phyloP scores from a whole-genome alignment of 2,797 vertebrate genomes.

The Aphelocoma californica region DNA sequence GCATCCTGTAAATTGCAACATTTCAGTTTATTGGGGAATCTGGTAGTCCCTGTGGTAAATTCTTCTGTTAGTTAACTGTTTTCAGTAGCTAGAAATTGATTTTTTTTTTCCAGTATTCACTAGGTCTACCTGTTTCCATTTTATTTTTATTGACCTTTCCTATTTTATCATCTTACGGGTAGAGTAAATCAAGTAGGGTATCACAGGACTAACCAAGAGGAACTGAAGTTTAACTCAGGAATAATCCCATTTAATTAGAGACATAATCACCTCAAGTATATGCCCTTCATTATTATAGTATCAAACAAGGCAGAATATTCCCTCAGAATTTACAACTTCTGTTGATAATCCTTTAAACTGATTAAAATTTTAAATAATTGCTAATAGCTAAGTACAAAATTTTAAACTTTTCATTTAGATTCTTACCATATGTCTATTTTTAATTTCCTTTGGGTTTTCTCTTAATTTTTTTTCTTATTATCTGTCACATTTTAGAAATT shows the following conservation, averaged over 20 bases:
- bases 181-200: background rate
- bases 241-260: slow-evolving; percentile 51
- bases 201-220: slow-evolving; percentile 11
- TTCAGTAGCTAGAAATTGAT: background rate
- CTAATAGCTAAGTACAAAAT: background rate
- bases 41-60: background rate
- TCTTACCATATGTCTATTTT: slow-evolving; percentile 30
- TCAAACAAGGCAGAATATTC: slow-evolving; percentile 37
- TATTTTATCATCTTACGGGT: background rate
- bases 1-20: background rate
- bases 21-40: background rate
- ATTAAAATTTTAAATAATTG: slow-evolving; percentile 43
- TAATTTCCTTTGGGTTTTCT: slow-evolving; percentile 42
- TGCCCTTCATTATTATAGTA: slow-evolving; percentile 26
- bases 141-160: slow-evolving; percentile 25
- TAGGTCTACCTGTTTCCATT: background rate
- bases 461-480: background rate
- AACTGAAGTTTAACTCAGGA: slow-evolving; percentile 40
- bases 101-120: background rate
- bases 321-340: slow-evolving; percentile 40
- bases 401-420: slow-evolving; percentile 48
- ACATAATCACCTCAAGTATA: slow-evolving; percentile 42
- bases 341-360: slow-evolving; percentile 47
- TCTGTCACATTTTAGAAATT: slow-evolving; percentile 36
- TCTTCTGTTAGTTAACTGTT: background rate